These are phyloP conservation scores for Noctuana brunneofusca DNA, from an alignment of 2,888 invertebrate genomes.

Conservation along the genomic window DNA sequence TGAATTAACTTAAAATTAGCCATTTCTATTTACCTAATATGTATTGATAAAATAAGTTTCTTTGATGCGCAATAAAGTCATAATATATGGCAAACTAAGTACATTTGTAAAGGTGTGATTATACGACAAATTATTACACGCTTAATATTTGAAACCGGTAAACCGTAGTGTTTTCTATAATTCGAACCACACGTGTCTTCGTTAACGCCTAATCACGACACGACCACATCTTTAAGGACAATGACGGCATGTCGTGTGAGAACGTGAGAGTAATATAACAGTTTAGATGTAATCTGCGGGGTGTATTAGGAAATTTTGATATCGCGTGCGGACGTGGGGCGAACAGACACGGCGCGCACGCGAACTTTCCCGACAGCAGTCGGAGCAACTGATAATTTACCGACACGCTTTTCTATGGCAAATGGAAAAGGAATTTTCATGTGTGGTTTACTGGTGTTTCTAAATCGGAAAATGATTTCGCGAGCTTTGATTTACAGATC, in stretches of 20 bases:
- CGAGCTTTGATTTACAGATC: not conserved
- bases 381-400: conserved; percentile 66
- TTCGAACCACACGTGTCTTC: not conserved
- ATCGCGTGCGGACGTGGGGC: conserved; percentile 65
- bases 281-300: conserved; percentile 59
- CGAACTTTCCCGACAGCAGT: conserved; percentile 61
- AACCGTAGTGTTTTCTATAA: not conserved
- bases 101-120: no score
- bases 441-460: conserved; percentile 11
- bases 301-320: conserved; percentile 69
- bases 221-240: not conserved
- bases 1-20: no score
- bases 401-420: conserved; percentile 49
- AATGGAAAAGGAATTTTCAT: conserved; percentile 22
- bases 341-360: conserved; percentile 61
- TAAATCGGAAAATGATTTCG: conserved; percentile 17
- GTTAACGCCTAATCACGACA: not conserved
- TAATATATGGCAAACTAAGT: no score
- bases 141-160: no score
- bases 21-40: no score
- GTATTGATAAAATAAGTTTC: no score
- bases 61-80: no score
- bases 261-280: conserved; percentile 49
- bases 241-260: conserved; percentile 31
- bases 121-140: no score